Conservation (phyloP, 2,797 vertebrate genomes). For the Sebastes vulpes region DNA sequence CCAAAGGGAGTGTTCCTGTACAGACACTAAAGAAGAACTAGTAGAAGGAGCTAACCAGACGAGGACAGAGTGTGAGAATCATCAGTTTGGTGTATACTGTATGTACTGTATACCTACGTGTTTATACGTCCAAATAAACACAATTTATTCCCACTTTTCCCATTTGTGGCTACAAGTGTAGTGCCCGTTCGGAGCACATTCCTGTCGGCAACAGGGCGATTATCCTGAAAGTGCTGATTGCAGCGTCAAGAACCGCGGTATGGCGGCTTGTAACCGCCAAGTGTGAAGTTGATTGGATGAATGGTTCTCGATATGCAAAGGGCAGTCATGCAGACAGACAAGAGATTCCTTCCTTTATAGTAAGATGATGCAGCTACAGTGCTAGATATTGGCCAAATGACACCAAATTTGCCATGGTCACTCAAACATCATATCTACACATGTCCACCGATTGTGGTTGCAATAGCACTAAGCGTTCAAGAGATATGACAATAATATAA, state of each 20-base stretch:
- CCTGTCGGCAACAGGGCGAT: not conserved
- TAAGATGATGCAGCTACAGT: not conserved
- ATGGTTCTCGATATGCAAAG: not conserved
- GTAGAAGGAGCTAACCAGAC: slow-evolving; percentile 2
- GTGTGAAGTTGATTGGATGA: not conserved
- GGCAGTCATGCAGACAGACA: not conserved
- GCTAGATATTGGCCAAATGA: not conserved
- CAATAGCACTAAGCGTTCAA: not conserved
- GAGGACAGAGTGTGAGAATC: not conserved
- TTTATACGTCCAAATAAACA: not conserved
- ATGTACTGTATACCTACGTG: not conserved
- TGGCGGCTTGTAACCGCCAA: not conserved
- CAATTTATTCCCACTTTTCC: not conserved
- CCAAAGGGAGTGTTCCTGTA: slow-evolving; percentile 37
- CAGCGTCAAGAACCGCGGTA: not conserved
- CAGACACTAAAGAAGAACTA: slow-evolving; percentile 11
- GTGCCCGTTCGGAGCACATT: not conserved
- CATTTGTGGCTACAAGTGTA: not conserved
- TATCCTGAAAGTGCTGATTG: not conserved
- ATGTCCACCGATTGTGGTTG: not conserved
- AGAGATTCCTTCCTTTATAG: not conserved
- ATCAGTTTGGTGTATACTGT: not conserved
- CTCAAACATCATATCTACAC: not conserved
- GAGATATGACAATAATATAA: not conserved
- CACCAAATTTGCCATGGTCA: not conserved